Base-by-base conservation (phyloP, 2,113 vertebrate species). In the Eolophus roseicapilla region DNA sequence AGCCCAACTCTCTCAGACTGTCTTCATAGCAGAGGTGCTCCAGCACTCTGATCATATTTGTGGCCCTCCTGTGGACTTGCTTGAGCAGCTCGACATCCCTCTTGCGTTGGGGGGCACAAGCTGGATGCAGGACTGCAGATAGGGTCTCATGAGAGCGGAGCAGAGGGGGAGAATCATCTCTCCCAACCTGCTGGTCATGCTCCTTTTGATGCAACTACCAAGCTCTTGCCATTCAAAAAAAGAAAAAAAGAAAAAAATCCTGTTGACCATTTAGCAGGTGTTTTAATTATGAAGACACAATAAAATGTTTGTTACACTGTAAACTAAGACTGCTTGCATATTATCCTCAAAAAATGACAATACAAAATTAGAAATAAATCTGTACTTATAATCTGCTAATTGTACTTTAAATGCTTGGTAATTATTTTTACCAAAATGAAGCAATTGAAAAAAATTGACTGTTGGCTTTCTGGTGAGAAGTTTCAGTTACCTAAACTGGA, bases 361-460 rank as follows among this genome's bases (percentile, higher is more conserved):
- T 20, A 19, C 5, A 64, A 63, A 28, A 28, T 70, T 28, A 88
- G 68, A 94, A 68, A 74, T 68, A 46, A 65, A 87, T 35, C 24
- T 80, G 46, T 63, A 29, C 55, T 95, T 41, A 28, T 41, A 53
- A 75, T 74, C 73, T 92, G n/a, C 50, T 29, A 46, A 23, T 49
- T 39, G 37, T 82, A 75, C 69, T 82, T 87, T 67, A 95, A 95
- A 89, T 77, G 64, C 70, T 93, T 86, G 63, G 65, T 84, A 94
- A 90, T 96, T 93, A 67, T 77, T 95, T 96, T 97, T 84, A 70
- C 69, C 70, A 80, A 89, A 96, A 91, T 29, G 20, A 96, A 96
- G 4, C 12, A 43, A 88, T 96, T 95, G 55, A 12, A 96, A 93
- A 91, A 96, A 92, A 78, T 4, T 16, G 31, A 85, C 44, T 64